phyloP scores from a whole-genome alignment of 1,140 invertebrate genomes.

The honey bee (Apis mellifera) region Amel_HAv3.1 CM009934.2:13359001-13359500 shows the following conservation, averaged over 20 bases:
- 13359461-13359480: not conserved
- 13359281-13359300: slow-evolving; percentile 20
- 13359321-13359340: not conserved
- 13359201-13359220: slow-evolving; percentile 10
- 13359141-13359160: slow-evolving; percentile 43
- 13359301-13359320: slow-evolving; percentile 44
- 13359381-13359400: slow-evolving; percentile 20
- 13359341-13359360: too few relatives aligned
- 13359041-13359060: slow-evolving; percentile 52
- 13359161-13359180: slow-evolving; percentile 1
- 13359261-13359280: not conserved
- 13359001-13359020: slow-evolving; percentile 55
- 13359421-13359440: slow-evolving; percentile 42
- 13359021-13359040: slow-evolving; percentile 8
- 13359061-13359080: slow-evolving; percentile 12
- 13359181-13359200: not conserved
- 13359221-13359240: not conserved
- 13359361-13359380: too few relatives aligned
- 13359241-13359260: too few relatives aligned
- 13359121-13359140: slow-evolving; percentile 15
- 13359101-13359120: slow-evolving; percentile 49
- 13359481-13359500: slow-evolving; percentile 7
- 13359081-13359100: slow-evolving; percentile 23
- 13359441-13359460: not conserved
- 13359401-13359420: slow-evolving; percentile 46